Conservation (phyloP, 1,140 invertebrate genomes). For the Calephelis virginiensis region DNA sequence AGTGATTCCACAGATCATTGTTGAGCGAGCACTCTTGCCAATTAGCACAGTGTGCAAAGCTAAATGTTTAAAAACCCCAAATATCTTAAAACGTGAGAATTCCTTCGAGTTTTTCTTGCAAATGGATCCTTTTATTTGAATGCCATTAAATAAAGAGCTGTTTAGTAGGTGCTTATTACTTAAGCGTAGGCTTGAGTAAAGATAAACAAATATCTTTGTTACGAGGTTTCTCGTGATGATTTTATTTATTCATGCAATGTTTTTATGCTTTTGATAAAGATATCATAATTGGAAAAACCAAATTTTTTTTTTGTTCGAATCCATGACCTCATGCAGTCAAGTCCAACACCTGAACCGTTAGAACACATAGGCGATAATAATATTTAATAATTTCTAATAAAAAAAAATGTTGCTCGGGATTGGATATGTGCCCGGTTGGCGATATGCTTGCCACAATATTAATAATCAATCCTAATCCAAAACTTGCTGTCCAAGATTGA, state of each 20-base stretch:
- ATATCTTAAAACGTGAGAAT: slow-evolving; percentile 47
- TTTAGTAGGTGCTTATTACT: slow-evolving; percentile 10
- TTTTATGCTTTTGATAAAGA: slow-evolving; percentile 2
- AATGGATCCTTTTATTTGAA: slow-evolving; percentile 45
- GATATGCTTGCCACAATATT: too few relatives aligned
- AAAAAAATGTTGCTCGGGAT: too few relatives aligned
- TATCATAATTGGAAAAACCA: too few relatives aligned
- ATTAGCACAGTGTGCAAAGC: slow-evolving; percentile 51
- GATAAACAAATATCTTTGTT: neutral
- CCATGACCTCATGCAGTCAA: too few relatives aligned
- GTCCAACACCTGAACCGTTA: too few relatives aligned
- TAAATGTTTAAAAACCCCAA: slow-evolving; percentile 41
- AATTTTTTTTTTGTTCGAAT: too few relatives aligned
- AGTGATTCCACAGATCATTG: slow-evolving; percentile 49
- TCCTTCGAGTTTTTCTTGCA: slow-evolving; percentile 47
- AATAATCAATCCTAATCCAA: too few relatives aligned
- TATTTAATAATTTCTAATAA: too few relatives aligned
- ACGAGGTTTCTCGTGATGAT: too few relatives aligned
- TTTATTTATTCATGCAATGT: neutral
- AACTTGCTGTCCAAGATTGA: too few relatives aligned
- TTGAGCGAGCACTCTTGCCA: slow-evolving; percentile 44
- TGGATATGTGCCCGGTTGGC: too few relatives aligned
- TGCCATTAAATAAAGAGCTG: slow-evolving; percentile 21
- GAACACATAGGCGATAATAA: too few relatives aligned
- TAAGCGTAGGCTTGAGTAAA: neutral